Evolutionary conservation across 2,888 invertebrate genomes (phyloP), one percentile per base, ranked within the genome.

Genomic region (Platerodrilus igneus): DNA sequence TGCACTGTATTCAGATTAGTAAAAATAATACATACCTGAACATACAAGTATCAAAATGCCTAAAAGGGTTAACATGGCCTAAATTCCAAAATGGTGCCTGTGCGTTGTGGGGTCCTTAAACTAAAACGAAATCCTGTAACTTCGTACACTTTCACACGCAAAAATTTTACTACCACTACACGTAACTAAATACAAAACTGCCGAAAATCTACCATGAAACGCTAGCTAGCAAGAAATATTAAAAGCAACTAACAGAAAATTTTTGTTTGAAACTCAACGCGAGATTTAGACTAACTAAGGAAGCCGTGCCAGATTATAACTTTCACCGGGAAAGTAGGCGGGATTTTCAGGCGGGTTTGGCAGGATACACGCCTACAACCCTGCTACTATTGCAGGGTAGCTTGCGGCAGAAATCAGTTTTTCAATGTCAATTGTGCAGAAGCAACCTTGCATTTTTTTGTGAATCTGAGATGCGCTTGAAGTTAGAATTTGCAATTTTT

Each of bases 301-400:
- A n/a, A n/a, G n/a, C n/a, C n/a, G n/a, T n/a, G n/a, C n/a, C 25
- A 30, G 38, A 30, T 44, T 44, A 42, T 34, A 32, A 47, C 42
- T 47, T 50, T 48, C 50, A 48, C 52, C 52, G 50, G 52, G 52
- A 50, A 52, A 48, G 49, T 48, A 40, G 52, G 52, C 50, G 52
- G 41, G 36, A 31, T 46, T 41, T 46, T 43, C 41, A 48, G 50
- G 50, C 50, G 50, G 50, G 41, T 36, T 47, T 40, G 38, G 36
- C 26, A 32, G 40, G 33, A 45, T 37, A 34, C 39, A 42, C 48
- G 48, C 48, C 45, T 43, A 35, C 48, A 17, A 27, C 41, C 32
- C 31, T 40, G 41, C 31, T 38, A 38, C 45, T 36, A 41, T 45
- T 45, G 37, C 45, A 45, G 41, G 45, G 41, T 34, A 34, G 39